These are phyloP conservation scores for Dicyrtoma fusca DNA, from an alignment of 2,888 invertebrate genomes.

Conservation along the genomic window DNA sequence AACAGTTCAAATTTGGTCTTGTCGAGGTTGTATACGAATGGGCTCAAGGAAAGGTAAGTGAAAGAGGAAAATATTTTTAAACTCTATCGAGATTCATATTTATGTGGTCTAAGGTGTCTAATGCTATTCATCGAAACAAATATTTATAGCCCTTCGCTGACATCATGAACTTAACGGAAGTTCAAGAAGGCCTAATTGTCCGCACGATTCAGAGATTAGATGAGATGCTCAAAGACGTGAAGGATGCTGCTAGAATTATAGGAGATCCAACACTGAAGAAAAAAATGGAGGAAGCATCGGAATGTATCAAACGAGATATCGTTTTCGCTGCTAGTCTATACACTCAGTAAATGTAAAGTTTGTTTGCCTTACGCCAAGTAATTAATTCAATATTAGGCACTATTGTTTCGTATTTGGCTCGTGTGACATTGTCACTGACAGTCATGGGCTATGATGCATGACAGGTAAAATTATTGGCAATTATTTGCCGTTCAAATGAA, in stretches of 20 bases:
- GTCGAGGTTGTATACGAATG: constrained; percentile 94
- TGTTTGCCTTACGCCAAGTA: no score
- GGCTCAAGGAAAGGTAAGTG: constrained; percentile 80
- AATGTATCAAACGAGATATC: constrained; percentile 92
- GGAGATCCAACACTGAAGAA: constrained; percentile 88
- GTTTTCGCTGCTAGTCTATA: constrained; percentile 98
- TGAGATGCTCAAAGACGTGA: constrained; percentile 86
- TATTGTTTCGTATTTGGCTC: no score
- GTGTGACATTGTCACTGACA: no score
- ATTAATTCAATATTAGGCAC: no score
- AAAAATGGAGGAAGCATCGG: constrained; percentile 94
- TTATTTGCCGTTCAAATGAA: no score
- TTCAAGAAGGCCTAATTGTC: constrained; percentile 98
- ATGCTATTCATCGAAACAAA: neutral
- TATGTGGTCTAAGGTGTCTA: neutral
- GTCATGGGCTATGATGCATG: no score
- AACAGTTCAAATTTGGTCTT: constrained; percentile 83
- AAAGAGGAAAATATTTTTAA: neutral
- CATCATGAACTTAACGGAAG: constrained; percentile 88
- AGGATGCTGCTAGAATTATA: constrained; percentile 88
- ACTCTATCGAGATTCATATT: neutral
- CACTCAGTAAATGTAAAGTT: constrained; percentile 68
- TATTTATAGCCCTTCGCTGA: constrained; percentile 78
- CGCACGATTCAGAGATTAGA: constrained; percentile 95
- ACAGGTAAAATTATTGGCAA: no score